A percentile compares a stretch with the other conserved stretches of the same genome.
phyloP scores from a whole-genome alignment of 2,113 vertebrate genomes.

The Lycaon pictus region DNA sequence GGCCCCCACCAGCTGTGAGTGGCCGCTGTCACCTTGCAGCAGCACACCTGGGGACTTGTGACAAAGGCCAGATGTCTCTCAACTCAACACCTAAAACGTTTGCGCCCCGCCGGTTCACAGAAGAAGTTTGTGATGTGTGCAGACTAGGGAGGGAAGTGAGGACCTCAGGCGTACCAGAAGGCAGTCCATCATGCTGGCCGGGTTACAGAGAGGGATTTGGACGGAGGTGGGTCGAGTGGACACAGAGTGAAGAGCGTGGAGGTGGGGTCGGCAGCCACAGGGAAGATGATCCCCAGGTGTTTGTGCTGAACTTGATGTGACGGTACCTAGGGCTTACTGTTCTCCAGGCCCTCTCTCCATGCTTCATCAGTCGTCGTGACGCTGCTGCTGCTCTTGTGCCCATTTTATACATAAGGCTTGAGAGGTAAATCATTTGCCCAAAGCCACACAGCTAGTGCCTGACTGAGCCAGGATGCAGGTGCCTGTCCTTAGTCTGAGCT shows the following conservation, averaged over 20 bases:
- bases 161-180: fast-evolving
- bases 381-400: neutral
- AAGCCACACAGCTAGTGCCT: neutral
- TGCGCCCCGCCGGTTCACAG: neutral
- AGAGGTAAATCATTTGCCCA: neutral
- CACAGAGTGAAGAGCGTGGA: neutral
- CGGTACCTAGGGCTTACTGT: fast-evolving
- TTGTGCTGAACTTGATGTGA: fast-evolving
- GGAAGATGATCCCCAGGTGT: fast-evolving
- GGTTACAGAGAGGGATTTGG: neutral
- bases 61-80: neutral
- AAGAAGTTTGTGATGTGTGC: fast-evolving
- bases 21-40: fast-evolving
- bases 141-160: neutral
- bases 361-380: fast-evolving
- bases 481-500: neutral
- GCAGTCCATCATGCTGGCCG: neutral
- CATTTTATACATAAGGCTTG: neutral
- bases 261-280: neutral
- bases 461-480: neutral
- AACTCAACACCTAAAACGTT: fast-evolving
- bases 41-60: neutral
- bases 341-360: neutral
- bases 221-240: no score
- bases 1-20: fast-evolving